Evolutionary conservation across 2,888 invertebrate species (phyloP).

Genomic region (Ophion ventricosus): DNA sequence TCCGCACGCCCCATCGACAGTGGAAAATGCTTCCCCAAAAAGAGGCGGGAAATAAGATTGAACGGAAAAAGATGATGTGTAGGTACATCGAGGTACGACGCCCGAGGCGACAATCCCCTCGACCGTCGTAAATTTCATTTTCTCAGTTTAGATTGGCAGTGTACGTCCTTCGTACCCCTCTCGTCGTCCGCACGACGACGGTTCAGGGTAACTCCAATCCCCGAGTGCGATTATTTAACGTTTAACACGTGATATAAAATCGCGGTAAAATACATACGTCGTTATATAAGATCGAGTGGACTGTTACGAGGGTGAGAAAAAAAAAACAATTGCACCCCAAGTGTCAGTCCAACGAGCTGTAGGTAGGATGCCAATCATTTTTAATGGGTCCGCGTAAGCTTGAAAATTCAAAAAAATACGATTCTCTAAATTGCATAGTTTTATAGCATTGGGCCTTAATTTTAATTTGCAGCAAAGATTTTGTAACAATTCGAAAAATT

Average conservation of each 20-base stretch:
- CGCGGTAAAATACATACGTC: neutral
- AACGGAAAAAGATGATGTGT: constrained; percentile 5
- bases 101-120: constrained; percentile 10
- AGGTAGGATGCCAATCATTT: neutral
- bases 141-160: constrained; percentile 40
- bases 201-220: neutral
- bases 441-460: neutral
- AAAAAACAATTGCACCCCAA: neutral
- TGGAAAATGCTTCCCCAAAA: constrained; percentile 13
- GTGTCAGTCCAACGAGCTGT: neutral
- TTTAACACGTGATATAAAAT: constrained; percentile 8
- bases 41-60: constrained; percentile 32
- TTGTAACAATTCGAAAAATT: neutral
- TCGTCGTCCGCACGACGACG: neutral
- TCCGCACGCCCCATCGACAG: neutral
- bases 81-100: neutral
- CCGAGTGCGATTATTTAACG: constrained; percentile 19
- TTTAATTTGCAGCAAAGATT: neutral
- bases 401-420: neutral
- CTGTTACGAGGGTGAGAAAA: neutral
- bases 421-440: neutral
- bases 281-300: neutral
- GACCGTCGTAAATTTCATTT: constrained; percentile 47
- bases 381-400: neutral
- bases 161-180: neutral